Base-by-base conservation (phyloP, 1,140 invertebrate species). In the Portunus trituberculatus region DNA sequence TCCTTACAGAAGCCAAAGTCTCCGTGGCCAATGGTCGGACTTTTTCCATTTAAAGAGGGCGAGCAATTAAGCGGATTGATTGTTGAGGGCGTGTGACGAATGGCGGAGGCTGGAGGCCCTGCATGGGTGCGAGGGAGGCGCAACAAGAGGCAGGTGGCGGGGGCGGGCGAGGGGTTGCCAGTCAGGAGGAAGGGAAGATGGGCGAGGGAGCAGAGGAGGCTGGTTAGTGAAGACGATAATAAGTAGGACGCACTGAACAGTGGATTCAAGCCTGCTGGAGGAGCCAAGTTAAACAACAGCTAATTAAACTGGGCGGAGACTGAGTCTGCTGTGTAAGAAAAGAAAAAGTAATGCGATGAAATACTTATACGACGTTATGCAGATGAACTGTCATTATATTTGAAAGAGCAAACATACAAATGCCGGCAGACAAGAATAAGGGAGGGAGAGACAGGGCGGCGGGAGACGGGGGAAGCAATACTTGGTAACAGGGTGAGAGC, bases 1-100 rank as follows among this genome's bases (percentile, higher is more conserved):
- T 89, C 94, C 89, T 95, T 95, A 95, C 90, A 95, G 94, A 84
- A 95, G 94, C 76, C 89, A 84, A 82, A 86, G 94, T 91, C 32
- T 76, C 89, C 82, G 83, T 76, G 76, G 20, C 89, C 82, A 91
- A 92, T 91, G 90, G 94, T 87, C 31, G 91, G 89, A 92, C 89
- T 95, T 95, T 87, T 95, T 45, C 52, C 46, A 67, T 95, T 91
- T 95, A 32, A 88, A 76, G 93, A 52, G 29, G 39, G 46, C 67
- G 46, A 59, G 46, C 82, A 84, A 93, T 93, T 93, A 84, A 84
- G 29, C 25, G 59, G 92, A 93, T 46, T 93, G 92, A 93, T 93
- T 93, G 91, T 39, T 88, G 29, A 83, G 91, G 76, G 91, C 32
- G 39, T 76, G 67, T 92, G 91, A 92, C 59, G 39, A 83, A 92